phyloP scores from a whole-genome alignment of 37 sponge, comb jelly and placozoan species.

The Theonella swinhoei region DNA sequence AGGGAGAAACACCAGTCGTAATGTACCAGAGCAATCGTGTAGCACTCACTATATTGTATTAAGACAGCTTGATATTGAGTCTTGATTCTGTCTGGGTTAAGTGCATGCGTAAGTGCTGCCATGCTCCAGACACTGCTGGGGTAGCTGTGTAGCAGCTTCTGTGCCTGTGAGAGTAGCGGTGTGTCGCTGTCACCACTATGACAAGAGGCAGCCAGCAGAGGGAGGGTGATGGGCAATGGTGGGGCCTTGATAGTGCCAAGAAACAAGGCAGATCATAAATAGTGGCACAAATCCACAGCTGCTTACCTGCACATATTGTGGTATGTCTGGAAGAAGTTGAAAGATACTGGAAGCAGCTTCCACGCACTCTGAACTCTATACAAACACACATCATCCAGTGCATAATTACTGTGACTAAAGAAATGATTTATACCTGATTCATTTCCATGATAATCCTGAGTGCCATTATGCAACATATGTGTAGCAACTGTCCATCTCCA shows the following conservation, averaged over 20 bases:
- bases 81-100: neutral
- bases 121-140: constrained; percentile 50
- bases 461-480: constrained; percentile 23
- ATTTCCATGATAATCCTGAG: constrained; percentile 12
- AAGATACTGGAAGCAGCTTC: neutral
- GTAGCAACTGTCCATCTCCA: constrained; percentile 22
- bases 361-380: constrained; percentile 7
- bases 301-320: neutral
- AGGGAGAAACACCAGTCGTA: no score
- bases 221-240: neutral
- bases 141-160: constrained; percentile 47
- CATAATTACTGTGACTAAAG: neutral
- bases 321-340: neutral
- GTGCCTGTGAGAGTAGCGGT: neutral
- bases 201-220: neutral
- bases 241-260: no score
- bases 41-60: neutral
- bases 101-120: neutral
- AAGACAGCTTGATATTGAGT: neutral
- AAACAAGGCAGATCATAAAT: no score
- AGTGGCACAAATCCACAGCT: neutral
- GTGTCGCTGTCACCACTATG: no score
- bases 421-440: neutral
- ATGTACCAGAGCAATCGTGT: no score
- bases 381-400: no score